Base-by-base conservation (phyloP, 1,140 invertebrate genomes). In the Heliconius melpomene region DNA sequence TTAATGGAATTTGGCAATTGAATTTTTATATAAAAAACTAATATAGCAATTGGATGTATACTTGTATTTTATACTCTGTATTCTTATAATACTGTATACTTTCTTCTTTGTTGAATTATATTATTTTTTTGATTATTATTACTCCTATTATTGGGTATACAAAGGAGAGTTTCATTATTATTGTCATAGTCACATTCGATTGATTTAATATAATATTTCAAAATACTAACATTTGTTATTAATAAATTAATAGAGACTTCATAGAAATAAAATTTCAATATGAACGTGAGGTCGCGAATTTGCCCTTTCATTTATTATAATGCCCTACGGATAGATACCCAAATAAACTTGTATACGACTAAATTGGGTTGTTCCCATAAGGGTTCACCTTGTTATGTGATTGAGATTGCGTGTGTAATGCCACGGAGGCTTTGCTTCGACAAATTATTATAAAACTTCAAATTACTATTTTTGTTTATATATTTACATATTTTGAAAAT, bases 271-370 rank as follows among this genome's bases (percentile, higher is more conserved):
- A 89, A 89, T 91, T 88, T 91, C 88, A 91, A 90, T 91, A 89
- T 86, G 86, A 81, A 82, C 73, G 77, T 85, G 84, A 88, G 86
- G 86, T 91, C 85, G 81, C 84, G 84, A 87, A 89, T 89, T 89
- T 90, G 87, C 88, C 88, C 86, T 90, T 87, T 86, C 89, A 89
- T 93, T 91, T 91, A 91, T 88, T 88, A 90, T 91, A 87, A 90
- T 91, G 82, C 91, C 88, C 90, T 75, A 83, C 82, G 89, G 89
- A 89, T 82, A 86, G 86, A 89, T 91, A 86, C 86, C 86, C 88
- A 89, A 91, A 93, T 93, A 91, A 93, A 93, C 90, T 91, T 93
- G 87, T 91, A 89, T 87, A 90, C 88, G 89, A 90, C 86, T 89
- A 93, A 93, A 93, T 93, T 93, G 91, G 90, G 91, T 88, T 90